These are phyloP conservation scores for Artibeus lituratus DNA, from an alignment of 2,797 vertebrate species.

Conservation along the genomic window DNA sequence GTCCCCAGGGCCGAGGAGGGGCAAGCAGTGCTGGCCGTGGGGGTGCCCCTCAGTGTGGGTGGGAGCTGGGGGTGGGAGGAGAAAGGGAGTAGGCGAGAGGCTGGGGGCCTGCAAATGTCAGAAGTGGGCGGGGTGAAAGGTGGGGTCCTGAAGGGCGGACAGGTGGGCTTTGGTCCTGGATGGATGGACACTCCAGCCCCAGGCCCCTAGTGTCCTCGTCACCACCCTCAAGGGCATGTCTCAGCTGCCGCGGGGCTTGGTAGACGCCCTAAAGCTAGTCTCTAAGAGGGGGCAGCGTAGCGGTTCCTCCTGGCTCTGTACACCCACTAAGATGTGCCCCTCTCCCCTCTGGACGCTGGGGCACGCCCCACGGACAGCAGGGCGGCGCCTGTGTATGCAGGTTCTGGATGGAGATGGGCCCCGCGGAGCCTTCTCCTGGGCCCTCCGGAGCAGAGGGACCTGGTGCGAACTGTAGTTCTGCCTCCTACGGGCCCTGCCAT, in stretches of 20 bases:
- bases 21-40: neutral
- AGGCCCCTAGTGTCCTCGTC: neutral
- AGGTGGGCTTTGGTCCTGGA: neutral
- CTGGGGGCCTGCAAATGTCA: too few species aligned
- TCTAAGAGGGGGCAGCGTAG: neutral
- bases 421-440: fast-evolving
- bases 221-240: neutral
- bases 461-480: neutral
- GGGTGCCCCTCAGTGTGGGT: neutral
- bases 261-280: too few species aligned
- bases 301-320: neutral
- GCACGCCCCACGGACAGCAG: fast-evolving
- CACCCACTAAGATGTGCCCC: too few species aligned
- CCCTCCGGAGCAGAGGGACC: neutral
- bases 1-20: fast-evolving
- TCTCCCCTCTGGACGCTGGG: neutral
- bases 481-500: fast-evolving
- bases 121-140: neutral
- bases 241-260: neutral
- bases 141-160: fast-evolving
- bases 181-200: neutral
- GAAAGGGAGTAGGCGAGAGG: neutral
- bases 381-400: neutral
- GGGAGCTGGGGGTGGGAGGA: neutral
- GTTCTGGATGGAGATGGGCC: neutral